Conservation (phyloP, 2,797 vertebrate genomes). For the Eulemur albifrons region DNA sequence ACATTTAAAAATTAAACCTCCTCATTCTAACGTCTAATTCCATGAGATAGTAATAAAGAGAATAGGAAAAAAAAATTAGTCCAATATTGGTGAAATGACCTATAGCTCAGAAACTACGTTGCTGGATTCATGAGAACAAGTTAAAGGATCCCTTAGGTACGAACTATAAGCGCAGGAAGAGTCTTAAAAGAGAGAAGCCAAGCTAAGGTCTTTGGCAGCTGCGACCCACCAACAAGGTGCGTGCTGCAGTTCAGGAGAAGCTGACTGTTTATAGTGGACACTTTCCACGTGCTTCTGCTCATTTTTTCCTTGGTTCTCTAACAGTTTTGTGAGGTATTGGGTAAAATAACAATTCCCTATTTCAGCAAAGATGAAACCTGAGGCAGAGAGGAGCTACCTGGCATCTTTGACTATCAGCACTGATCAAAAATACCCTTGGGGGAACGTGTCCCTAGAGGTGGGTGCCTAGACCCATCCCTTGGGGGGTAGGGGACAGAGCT, state of each 20-base stretch:
- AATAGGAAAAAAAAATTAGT: not conserved
- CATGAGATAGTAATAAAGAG: not conserved
- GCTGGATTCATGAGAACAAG: not conserved
- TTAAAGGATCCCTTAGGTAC: no score
- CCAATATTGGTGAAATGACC: not conserved
- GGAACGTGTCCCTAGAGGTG: not conserved
- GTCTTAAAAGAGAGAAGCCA: not conserved
- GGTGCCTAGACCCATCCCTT: not conserved
- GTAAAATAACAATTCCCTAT: not conserved
- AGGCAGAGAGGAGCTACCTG: not conserved
- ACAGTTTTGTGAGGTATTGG: rapidly evolving
- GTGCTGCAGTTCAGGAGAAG: rapidly evolving
- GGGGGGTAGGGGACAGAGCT: no score
- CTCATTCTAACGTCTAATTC: not conserved
- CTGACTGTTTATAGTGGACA: rapidly evolving
- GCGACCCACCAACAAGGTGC: not conserved
- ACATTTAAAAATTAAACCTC: constrained; percentile 8
- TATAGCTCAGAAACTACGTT: not conserved
- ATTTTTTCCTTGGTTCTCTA: not conserved
- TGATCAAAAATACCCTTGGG: not conserved
- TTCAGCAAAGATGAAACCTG: not conserved
- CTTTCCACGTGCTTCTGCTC: not conserved
- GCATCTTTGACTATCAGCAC: not conserved
- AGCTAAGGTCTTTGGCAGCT: not conserved
- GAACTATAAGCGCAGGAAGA: rapidly evolving